Percentiles rank a stretch among this genome's conserved stretches.
These are phyloP conservation scores for Melanerpes formicivorus DNA, from an alignment of 2,113 vertebrate genomes.

Conservation along the genomic window DNA sequence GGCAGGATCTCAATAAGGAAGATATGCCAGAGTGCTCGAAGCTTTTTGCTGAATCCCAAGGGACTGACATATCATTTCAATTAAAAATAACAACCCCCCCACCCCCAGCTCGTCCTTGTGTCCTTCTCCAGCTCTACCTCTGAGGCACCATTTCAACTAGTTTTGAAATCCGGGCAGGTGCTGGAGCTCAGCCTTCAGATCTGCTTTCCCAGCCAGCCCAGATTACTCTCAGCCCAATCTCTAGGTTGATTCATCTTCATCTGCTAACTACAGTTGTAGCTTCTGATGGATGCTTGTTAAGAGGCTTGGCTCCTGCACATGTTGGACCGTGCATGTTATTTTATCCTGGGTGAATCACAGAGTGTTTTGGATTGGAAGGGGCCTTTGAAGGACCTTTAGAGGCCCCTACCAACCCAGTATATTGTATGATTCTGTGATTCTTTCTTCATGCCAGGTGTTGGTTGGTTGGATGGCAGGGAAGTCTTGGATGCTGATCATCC, in stretches of 20 bases:
- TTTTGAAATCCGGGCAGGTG: not conserved
- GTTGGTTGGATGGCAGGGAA: not conserved
- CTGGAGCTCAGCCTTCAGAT: not conserved
- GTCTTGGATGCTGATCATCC: not conserved
- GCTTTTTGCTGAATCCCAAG: not conserved
- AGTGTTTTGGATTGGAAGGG: no score
- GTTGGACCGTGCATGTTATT: not conserved
- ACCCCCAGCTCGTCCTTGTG: not conserved
- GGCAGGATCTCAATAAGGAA: not conserved
- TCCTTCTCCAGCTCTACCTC: not conserved
- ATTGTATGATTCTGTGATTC: no score
- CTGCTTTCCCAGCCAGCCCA: no score
- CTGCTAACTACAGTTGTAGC: not conserved
- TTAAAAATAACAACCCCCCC: not conserved
- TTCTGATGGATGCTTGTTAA: not conserved
- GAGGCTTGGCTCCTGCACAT: not conserved
- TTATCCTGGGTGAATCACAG: not conserved
- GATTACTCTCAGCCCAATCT: not conserved
- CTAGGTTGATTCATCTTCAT: accelerated
- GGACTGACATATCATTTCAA: not conserved
- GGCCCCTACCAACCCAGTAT: no score
- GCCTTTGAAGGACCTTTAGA: no score
- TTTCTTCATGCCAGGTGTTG: not conserved
- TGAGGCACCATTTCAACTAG: not conserved
- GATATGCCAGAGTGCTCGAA: not conserved